Base-by-base conservation (phyloP, 2,888 invertebrate species). In the Anticlea derivata region DNA sequence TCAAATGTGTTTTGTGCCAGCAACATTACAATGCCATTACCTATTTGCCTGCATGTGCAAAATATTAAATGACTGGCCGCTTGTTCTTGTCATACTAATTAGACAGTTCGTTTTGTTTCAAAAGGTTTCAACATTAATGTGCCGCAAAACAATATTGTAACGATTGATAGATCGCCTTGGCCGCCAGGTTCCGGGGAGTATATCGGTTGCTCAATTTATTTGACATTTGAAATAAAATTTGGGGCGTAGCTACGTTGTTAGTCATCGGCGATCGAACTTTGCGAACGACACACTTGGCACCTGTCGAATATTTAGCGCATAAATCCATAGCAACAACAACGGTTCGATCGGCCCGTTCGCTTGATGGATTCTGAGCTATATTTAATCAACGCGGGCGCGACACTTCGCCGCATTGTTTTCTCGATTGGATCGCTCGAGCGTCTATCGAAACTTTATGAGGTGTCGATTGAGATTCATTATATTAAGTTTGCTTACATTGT, bases 251-350 rank as follows among this genome's bases (percentile, higher is more conserved):
- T 85, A 87, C 87, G 83, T 77, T 86, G 89, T 89, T 90, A 90
- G 88, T 90, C 90, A 90, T 90, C 84, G 80, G 78, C 75, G 77
- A 79, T 84, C 88, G 88, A 86, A 84, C 87, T 80, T 80, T 80
- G 73, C 79, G 80, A 84, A 84, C 86, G 91, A 86, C 91, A 91
- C 91, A 91, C 90, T 91, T 91, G 91, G 91, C 91, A 91, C 89
- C 86, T 87, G 87, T 87, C 88, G 88, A 91, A 91, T 90, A 91
- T 87, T 89, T 86, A 80, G 81, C 84, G 84, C 86, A 89, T 89
- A 89, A 89, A 90, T 89, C 86, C 90, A 90, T 89, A 88, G 84
- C 86, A 81, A 82, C 86, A 81, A 82, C 80, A 80, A 83, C 82
- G 73, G 78, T 71, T 75, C 83, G 81, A 85, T 84, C 85, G 73